phyloP scores from a whole-genome alignment of 2,797 vertebrate genomes.

The Hemitrygon akajei region DNA sequence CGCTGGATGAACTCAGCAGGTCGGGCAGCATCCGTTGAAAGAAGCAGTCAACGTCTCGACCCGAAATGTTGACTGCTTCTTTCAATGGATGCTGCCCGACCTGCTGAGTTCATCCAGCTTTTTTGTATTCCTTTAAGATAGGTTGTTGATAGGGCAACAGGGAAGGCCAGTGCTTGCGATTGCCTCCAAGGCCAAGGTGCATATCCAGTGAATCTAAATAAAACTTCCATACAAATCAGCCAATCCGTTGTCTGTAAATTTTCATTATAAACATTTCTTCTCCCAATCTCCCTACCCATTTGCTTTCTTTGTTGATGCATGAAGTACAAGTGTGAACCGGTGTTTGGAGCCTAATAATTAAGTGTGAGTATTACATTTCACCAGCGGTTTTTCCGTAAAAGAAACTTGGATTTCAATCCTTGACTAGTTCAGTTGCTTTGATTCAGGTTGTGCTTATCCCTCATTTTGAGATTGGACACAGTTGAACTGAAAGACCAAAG shows the following conservation, averaged over 20 bases:
- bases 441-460: not conserved
- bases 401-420: not conserved
- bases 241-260: not conserved
- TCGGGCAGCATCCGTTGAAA: too few relatives aligned
- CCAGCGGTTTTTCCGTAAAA: not conserved
- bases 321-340: slow-evolving; percentile 8
- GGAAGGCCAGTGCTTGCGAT: not conserved
- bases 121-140: too few relatives aligned
- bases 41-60: too few relatives aligned
- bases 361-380: not conserved
- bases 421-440: not conserved
- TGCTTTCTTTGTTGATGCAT: not conserved
- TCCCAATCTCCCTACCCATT: not conserved
- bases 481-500: not conserved
- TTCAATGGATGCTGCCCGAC: too few relatives aligned
- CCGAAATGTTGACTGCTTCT: too few relatives aligned
- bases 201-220: not conserved
- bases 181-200: not conserved
- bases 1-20: too few relatives aligned
- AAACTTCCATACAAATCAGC: not conserved
- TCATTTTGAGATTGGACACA: not conserved
- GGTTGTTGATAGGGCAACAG: not conserved
- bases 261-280: not conserved
- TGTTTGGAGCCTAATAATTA: slow-evolving; percentile 14
- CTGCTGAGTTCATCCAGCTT: too few relatives aligned